Base-by-base conservation (phyloP, 92 coral and sea anemone species). In the Pocillopora meandrina region DNA sequence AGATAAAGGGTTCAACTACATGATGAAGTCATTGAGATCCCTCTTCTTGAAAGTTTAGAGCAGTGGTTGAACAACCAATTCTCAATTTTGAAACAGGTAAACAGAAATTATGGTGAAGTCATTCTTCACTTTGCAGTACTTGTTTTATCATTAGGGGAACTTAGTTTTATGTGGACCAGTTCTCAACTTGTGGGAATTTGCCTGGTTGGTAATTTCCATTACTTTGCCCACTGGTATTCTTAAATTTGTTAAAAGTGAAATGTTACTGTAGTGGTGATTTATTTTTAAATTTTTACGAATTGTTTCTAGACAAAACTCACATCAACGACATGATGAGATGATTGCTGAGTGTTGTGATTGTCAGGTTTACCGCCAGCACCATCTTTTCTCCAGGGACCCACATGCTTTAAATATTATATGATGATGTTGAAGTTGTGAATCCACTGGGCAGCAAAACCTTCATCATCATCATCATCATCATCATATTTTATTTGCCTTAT, bases 361-460 rank as follows among this genome's bases (percentile, higher is more conserved):
- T 35, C 77, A 84, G 42, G 66, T 89, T 80, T 92, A 86, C 79
- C 74, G 69, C 71, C 80, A 81, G 33, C 93, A 92, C 79, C 80
- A 91, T 2, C 61, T 89, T 62, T 89, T 89, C 77, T 79, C 89
- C 35, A 86, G 70, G 66, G 90, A 88, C 68, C 78, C 90, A 62
- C 80, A 74, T 12, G 93, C 95, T 49, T 64, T 92, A 21, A 91
- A 92, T 65, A 62, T 92, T 42, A 83, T 92, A 86, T 80, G 93
- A 89, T 72, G 95, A 92, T 63, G 89, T 92, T 60, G 93, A 89
- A 71, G 82, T 92, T 57, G 78, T 82, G 47, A 89, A 89, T 78
- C 90, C 89, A 15, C 90, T 89, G 75, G 90, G 92, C 18, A 85
- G 86, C 78, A 89, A 89, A 80, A 79, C 89, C 26, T 26, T 26